Conservation (phyloP, 2,113 vertebrate genomes). For the Tragulus kanchil region DNA sequence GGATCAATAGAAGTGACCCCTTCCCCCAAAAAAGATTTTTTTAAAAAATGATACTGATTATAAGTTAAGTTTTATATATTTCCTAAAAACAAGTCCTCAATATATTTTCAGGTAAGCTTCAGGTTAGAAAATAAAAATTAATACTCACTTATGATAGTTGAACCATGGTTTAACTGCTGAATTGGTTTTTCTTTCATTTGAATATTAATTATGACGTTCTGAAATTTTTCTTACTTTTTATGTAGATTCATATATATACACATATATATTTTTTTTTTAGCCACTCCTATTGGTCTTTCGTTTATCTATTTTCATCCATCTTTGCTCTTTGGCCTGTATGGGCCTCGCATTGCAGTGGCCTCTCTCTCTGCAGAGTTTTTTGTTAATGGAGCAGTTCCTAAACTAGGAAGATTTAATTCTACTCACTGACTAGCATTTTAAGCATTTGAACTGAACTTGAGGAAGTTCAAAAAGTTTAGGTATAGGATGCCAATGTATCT, state of each 20-base stretch:
- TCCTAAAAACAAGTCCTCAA: slow-evolving; percentile 55
- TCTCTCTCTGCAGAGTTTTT: not conserved
- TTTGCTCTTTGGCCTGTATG: too few relatives aligned
- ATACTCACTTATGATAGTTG: not conserved
- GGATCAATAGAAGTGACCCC: too few relatives aligned
- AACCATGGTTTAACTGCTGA: not conserved
- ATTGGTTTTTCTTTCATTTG: not conserved
- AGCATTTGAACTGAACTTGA: not conserved
- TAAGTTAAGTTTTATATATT: slow-evolving; percentile 8
- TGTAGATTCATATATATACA: not conserved
- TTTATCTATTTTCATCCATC: too few relatives aligned
- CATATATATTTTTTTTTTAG: not conserved
- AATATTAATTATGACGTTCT: not conserved
- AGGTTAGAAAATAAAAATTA: not conserved
- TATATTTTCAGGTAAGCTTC: slow-evolving; percentile 14
- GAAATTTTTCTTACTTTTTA: slow-evolving; percentile 10
- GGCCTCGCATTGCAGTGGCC: too few relatives aligned
- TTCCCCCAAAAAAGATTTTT: too few relatives aligned
- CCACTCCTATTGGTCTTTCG: not conserved
- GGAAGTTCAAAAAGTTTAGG: not conserved
- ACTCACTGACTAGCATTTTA: not conserved
- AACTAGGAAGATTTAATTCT: slow-evolving; percentile 61
- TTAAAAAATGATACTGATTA: not conserved
- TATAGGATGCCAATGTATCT: not conserved
- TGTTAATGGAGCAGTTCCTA: slow-evolving; percentile 36